Evolutionary conservation across 2,797 vertebrate genomes (phyloP).

Genomic region (Neosalanx taihuensis): DNA sequence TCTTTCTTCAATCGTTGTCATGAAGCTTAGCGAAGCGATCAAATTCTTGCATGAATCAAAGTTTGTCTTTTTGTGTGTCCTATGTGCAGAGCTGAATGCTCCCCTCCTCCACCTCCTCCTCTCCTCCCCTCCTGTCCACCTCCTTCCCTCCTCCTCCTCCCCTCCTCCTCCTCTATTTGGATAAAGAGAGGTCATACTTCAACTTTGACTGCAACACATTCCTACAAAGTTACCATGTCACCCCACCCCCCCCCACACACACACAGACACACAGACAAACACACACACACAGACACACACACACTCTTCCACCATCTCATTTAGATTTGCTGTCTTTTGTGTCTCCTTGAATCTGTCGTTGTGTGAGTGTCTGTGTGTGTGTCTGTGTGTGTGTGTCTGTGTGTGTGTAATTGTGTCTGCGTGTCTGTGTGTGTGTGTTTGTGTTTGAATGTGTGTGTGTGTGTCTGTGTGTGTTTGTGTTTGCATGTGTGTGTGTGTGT

Average conservation of each 20-base stretch:
- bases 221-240: constrained; percentile 58
- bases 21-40: constrained; percentile 1
- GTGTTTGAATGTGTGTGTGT: background rate
- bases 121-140: background rate
- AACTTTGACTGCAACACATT: constrained; percentile 52
- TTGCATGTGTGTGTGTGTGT: constrained; percentile 8
- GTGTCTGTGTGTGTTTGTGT: constrained; percentile 8
- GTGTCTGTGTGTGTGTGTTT: background rate
- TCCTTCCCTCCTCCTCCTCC: constrained; percentile 10
- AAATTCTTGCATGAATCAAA: constrained; percentile 8
- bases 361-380: constrained; percentile 12
- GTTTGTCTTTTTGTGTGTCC: constrained; percentile 1
- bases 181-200: constrained; percentile 50
- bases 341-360: constrained; percentile 26
- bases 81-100: constrained; percentile 9
- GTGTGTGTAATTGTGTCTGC: background rate
- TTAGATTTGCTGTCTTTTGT: constrained; percentile 51
- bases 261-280: background rate
- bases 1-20: constrained; percentile 15
- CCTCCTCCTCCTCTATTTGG: constrained; percentile 34
- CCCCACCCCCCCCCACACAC: constrained; percentile 29
- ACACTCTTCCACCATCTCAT: constrained; percentile 33
- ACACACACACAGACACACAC: background rate
- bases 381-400: constrained; percentile 10
- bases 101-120: constrained; percentile 7